Percentiles rank a stretch among this genome's conserved stretches.
Conservation (phyloP, 1,140 invertebrate species). For the Aradophagus sp. region DNA sequence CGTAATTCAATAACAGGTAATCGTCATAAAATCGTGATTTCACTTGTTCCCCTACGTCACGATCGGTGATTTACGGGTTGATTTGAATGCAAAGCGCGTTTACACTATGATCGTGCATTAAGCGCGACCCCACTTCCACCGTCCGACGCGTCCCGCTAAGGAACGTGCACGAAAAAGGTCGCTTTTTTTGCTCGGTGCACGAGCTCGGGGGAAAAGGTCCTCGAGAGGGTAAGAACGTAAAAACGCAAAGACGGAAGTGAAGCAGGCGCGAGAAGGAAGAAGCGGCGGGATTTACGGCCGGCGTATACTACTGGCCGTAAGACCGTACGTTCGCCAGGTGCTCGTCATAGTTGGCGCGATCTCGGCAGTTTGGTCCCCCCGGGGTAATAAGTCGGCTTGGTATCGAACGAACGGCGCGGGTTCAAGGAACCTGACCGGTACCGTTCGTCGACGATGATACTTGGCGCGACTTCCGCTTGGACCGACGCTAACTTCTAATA, state of each 20-base stretch:
- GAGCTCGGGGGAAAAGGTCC: constrained; percentile 30
- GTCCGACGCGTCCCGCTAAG: constrained; percentile 1
- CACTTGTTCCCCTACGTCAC: constrained; percentile 41
- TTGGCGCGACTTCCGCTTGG: constrained; percentile 62
- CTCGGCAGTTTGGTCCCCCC: constrained; percentile 54
- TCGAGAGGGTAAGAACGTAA: constrained; percentile 9
- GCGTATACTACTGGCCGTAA: constrained; percentile 33
- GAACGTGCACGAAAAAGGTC: no score
- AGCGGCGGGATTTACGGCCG: constrained; percentile 55
- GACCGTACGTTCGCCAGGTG: constrained; percentile 56
- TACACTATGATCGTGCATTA: constrained; percentile 27
- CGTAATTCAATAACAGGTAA: constrained; percentile 55
- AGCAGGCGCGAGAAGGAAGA: constrained; percentile 52
- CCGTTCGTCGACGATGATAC: constrained; percentile 64
- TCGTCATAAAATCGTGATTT: constrained; percentile 49
- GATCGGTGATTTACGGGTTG: constrained; percentile 48
- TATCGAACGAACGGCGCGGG: constrained; percentile 48
- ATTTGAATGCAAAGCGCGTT: constrained; percentile 51
- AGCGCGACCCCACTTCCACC: constrained; percentile 24
- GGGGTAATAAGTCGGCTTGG: constrained; percentile 58
- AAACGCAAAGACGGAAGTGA: constrained; percentile 46
- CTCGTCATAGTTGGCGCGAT: constrained; percentile 56
- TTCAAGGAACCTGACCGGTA: constrained; percentile 62
- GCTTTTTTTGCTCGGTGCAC: no score
- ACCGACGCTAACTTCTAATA: constrained; percentile 65